A percentile compares a stretch with the other conserved stretches of the same genome.
phyloP scores from a whole-genome alignment of 1,140 invertebrate species.

The Portunus trituberculatus region DNA sequence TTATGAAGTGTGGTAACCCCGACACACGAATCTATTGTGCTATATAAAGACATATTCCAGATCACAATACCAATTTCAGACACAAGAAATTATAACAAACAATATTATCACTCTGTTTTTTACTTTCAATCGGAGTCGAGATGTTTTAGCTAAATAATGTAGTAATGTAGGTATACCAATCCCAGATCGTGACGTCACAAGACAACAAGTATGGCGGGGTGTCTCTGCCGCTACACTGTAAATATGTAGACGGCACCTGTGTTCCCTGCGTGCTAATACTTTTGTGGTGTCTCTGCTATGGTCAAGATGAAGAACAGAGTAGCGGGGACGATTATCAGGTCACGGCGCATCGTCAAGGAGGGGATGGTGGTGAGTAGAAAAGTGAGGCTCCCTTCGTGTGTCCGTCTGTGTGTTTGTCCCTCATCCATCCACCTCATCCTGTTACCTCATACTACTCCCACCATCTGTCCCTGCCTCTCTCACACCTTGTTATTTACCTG shows the following conservation, averaged over 20 bases:
- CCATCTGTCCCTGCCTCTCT: too few relatives aligned
- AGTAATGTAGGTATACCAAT: neutral
- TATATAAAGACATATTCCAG: neutral
- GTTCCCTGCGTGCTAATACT: conserved; percentile 16
- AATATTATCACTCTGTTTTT: neutral
- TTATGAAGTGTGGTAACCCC: neutral
- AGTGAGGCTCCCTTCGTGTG: too few relatives aligned
- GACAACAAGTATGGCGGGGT: conserved; percentile 64
- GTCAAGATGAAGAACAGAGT: conserved; percentile 64
- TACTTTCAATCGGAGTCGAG: neutral
- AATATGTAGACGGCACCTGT: conserved; percentile 38
- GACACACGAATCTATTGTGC: neutral
- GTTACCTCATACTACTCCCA: neutral
- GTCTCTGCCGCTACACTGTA: conserved; percentile 4
- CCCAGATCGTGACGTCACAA: conserved; percentile 47
- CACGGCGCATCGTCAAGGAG: conserved; percentile 62
- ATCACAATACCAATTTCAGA: neutral
- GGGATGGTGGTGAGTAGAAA: conserved; percentile 62
- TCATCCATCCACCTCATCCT: neutral
- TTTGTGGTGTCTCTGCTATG: neutral
- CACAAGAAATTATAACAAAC: neutral
- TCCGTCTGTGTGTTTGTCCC: neutral
- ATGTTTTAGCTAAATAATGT: neutral
- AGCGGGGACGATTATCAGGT: conserved; percentile 49
- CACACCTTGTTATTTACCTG: neutral